Conservation (phyloP, 2,888 invertebrate genomes). For the Sarcophaga subvicina region DNA sequence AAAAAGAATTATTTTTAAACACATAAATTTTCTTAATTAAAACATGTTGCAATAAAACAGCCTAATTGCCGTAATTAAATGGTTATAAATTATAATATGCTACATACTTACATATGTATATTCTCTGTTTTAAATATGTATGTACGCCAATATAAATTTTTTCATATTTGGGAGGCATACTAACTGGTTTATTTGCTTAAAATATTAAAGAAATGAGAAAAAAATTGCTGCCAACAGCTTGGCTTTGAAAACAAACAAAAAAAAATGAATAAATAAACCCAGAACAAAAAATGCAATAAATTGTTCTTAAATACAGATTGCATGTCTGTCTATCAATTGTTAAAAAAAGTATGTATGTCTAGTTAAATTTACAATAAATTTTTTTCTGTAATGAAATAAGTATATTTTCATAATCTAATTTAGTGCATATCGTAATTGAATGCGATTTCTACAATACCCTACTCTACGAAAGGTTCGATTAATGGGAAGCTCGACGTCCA, state of each 20-base stretch:
- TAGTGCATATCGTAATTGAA: too few relatives aligned
- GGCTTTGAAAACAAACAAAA: not conserved
- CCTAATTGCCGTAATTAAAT: constrained; percentile 62
- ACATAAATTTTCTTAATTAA: constrained; percentile 41
- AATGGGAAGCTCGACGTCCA: too few relatives aligned
- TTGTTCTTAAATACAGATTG: constrained; percentile 51
- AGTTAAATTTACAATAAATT: not conserved
- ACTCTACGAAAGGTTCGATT: not conserved
- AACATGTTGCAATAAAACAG: constrained; percentile 40
- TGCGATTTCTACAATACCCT: not conserved
- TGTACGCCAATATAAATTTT: not conserved
- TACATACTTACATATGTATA: constrained; percentile 2
- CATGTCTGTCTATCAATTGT: constrained; percentile 59
- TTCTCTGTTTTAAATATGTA: constrained; percentile 16
- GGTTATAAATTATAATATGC: constrained; percentile 50
- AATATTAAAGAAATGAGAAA: not conserved
- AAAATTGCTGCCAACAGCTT: not conserved
- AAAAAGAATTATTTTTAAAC: not conserved
- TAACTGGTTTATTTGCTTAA: constrained; percentile 51
- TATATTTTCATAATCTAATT: too few relatives aligned
- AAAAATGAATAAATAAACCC: not conserved
- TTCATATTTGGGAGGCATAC: constrained; percentile 40
- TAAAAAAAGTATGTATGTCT: not conserved
- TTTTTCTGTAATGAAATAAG: not conserved
- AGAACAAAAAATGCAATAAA: constrained; percentile 40